phyloP scores from a whole-genome alignment of 2,888 invertebrate genomes.

The Eupithecia centaureata region DNA sequence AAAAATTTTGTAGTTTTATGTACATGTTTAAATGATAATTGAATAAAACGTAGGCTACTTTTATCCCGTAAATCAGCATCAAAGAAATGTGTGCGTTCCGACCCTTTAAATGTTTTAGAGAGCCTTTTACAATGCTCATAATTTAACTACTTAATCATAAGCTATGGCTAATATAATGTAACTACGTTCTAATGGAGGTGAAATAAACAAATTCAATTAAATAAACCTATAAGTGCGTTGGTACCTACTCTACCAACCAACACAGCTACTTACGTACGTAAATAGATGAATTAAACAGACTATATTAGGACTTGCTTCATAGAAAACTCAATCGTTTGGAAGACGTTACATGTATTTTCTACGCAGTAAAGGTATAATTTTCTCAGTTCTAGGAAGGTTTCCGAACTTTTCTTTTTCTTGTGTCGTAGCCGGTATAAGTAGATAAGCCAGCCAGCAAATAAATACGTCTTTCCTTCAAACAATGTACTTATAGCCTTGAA shows the following conservation, averaged over 20 bases:
- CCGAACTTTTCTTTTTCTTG: neutral
- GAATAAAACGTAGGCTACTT: no score
- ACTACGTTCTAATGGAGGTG: no score
- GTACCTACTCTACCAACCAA: neutral
- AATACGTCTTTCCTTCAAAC: neutral
- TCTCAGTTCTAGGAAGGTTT: neutral
- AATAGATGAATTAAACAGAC: conserved; percentile 2
- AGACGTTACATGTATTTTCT: neutral
- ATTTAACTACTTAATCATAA: no score
- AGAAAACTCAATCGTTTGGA: conserved; percentile 3
- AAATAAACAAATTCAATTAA: no score
- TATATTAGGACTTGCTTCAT: neutral
- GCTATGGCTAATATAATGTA: no score
- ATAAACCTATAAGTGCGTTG: no score
- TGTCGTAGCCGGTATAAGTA: neutral
- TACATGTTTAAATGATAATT: no score
- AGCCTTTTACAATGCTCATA: no score
- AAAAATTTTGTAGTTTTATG: no score
- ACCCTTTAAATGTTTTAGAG: no score
- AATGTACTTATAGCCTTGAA: neutral
- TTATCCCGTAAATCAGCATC: no score
- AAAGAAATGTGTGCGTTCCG: no score
- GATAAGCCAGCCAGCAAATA: neutral
- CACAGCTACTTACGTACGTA: neutral
- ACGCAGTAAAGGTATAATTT: neutral